phyloP scores from a whole-genome alignment of 2,797 vertebrate species.

The Threskiornis aethiopicus region DNA sequence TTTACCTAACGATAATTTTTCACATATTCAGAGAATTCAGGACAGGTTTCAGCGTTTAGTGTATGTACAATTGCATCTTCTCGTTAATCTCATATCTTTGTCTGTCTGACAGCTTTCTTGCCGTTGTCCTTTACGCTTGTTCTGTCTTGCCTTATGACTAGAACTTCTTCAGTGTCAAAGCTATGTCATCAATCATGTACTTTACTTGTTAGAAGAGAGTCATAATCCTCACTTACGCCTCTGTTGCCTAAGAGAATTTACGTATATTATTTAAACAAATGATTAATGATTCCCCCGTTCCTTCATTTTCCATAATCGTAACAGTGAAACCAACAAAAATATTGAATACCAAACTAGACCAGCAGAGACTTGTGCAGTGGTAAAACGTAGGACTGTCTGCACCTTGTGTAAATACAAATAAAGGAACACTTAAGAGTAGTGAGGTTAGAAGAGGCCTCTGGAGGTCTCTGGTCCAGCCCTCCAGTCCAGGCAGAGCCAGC shows the following conservation, averaged over 20 bases:
- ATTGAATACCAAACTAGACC: not conserved
- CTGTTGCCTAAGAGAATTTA: not conserved
- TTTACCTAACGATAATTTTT: not conserved
- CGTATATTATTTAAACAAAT: not conserved
- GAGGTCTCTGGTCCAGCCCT: not conserved
- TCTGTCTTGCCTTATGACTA: not conserved
- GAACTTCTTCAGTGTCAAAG: not conserved
- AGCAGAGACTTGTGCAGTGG: not conserved
- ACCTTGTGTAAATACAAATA: rapidly evolving
- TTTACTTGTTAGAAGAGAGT: not conserved
- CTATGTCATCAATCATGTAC: not conserved
- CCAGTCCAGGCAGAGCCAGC: not conserved
- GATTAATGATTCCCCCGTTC: not conserved
- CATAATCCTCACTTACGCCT: not conserved
- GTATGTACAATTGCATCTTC: rapidly evolving
- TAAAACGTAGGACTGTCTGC: not conserved
- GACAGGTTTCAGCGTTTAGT: not conserved
- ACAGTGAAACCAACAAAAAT: not conserved
- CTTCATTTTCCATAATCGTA: not conserved
- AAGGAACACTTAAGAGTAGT: rapidly evolving
- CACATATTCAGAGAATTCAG: not conserved
- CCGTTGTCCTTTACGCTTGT: not conserved
- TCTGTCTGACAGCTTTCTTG: not conserved
- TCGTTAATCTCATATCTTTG: rapidly evolving
- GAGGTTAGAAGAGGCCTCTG: not conserved